phyloP scores from a whole-genome alignment of 30 jellyfish, hydroid and myxozoan species.

The Cassiopea xamachana region DNA sequence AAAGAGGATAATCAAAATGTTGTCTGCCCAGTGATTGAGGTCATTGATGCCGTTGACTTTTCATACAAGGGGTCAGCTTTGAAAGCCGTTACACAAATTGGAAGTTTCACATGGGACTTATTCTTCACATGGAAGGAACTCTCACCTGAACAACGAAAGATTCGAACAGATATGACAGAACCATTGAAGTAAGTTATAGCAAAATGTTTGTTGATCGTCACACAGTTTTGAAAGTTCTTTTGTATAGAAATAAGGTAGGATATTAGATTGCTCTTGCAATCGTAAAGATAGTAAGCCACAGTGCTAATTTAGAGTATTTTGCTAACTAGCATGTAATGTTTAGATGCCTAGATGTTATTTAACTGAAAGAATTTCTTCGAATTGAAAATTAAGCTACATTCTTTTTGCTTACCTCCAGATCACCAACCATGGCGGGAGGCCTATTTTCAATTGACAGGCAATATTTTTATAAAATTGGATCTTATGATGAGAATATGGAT shows the following conservation, averaged over 20 bases:
- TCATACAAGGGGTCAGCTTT: conserved; percentile 82
- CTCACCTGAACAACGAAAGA: conserved; percentile 69
- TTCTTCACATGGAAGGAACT: conserved; percentile 92
- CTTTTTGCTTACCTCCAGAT: conserved; percentile 29
- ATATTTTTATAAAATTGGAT: conserved; percentile 92
- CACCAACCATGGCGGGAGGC: conserved; percentile 99
- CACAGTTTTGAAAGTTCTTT: too few relatives aligned
- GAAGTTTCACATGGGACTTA: conserved; percentile 94
- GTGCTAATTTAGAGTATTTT: too few relatives aligned
- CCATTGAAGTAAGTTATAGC: conserved; percentile 69
- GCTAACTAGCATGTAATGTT: background rate
- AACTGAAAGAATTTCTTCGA: background rate
- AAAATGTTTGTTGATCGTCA: too few relatives aligned
- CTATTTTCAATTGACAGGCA: conserved; percentile 82
- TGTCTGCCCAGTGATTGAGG: conserved; percentile 95
- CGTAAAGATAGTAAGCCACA: too few relatives aligned
- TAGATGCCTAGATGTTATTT: background rate
- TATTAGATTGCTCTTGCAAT: too few relatives aligned
- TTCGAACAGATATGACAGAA: conserved; percentile 74
- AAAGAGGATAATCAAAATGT: conserved; percentile 76
- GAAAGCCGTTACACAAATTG: conserved; percentile 85
- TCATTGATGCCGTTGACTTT: conserved; percentile 79
- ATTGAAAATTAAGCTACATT: too few relatives aligned
- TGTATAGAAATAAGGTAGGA: background rate
- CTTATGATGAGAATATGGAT: conserved; percentile 94